Evolutionary conservation across 2,888 invertebrate species (phyloP), one percentile per base, ranked within the genome.

Genomic region (Anaspis maculata): DNA sequence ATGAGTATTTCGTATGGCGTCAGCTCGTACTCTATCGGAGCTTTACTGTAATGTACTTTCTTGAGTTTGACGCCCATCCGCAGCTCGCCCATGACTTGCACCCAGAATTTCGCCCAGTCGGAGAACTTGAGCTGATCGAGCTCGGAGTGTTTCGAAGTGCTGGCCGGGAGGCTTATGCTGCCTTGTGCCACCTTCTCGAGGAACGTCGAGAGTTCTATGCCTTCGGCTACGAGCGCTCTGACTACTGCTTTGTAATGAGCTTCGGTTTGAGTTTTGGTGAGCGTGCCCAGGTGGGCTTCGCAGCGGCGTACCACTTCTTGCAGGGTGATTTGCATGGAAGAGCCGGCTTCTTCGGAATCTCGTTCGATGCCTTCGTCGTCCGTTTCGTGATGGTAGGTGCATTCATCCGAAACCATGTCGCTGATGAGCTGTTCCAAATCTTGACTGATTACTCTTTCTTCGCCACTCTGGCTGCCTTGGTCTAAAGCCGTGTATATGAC

Each of bases 1-100:
- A 96, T 90, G 34, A 96, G 75, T 58, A 92, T 91, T 70, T 96
- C 95, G 60, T 94, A 95, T 9, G 95, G 95, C 26, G 95, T 96
- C 51, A 95, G 68, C 66, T 92, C 92, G 66, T 83, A 95, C 65
- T 95, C 92, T 40, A 87, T 82, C 5, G 85, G 84, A 7, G 83
- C 76, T 54, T 81, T 71, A 41, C 81, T 77, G 61, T 74, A 76
- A 61, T 80, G 79, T 15, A 86, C 81, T 67, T 94, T 94, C 71
- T 92, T 94, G 62, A 96, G 71, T 62, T 91, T 84, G 5, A 95
- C 92, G 13, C 95, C 95, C 63, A 83, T 82, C 31, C 95, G 72
- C 37, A 96, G 71, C 63, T 95, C 89, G 45, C 84, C 82, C 62
- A 95, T 92, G 25, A 95, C 91, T 75, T 92, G 91, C 62, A 90